Evolutionary conservation across 1,140 invertebrate species (phyloP).

Genomic region (Chrysopa pallens): DNA sequence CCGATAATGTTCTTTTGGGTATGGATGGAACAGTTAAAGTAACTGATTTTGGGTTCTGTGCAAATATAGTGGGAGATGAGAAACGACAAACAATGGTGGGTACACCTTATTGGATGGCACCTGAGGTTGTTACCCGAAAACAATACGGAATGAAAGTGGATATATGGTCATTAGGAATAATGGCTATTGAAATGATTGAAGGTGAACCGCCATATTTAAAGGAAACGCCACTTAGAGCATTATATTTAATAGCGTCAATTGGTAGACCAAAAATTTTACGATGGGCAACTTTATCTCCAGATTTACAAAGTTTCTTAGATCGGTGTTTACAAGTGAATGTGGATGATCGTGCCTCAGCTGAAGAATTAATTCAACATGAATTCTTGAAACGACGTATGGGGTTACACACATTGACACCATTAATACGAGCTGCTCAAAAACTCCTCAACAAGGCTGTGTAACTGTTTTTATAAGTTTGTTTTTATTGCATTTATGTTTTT

Average conservation of each 20-base stretch:
- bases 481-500: too few species aligned
- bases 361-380: constrained; percentile 70
- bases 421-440: constrained; percentile 78
- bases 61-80: constrained; percentile 77
- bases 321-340: constrained; percentile 86
- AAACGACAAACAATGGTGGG: constrained; percentile 94
- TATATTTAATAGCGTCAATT: constrained; percentile 91
- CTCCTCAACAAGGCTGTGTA: constrained; percentile 40
- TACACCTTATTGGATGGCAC: constrained; percentile 79
- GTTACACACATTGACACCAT: constrained; percentile 64
- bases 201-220: constrained; percentile 92
- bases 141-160: constrained; percentile 85
- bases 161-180: constrained; percentile 91
- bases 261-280: constrained; percentile 81
- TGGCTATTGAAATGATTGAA: constrained; percentile 98
- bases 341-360: constrained; percentile 64
- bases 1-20: constrained; percentile 88
- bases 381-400: constrained; percentile 78
- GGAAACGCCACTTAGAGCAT: constrained; percentile 81
- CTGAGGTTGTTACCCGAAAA: constrained; percentile 74
- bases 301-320: constrained; percentile 72
- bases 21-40: constrained; percentile 95
- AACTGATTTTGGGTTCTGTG: constrained; percentile 96
- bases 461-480: too few species aligned
- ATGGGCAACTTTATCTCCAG: constrained; percentile 60